phyloP scores from a whole-genome alignment of 2,888 invertebrate species.

The Drosophila leonis region DNA sequence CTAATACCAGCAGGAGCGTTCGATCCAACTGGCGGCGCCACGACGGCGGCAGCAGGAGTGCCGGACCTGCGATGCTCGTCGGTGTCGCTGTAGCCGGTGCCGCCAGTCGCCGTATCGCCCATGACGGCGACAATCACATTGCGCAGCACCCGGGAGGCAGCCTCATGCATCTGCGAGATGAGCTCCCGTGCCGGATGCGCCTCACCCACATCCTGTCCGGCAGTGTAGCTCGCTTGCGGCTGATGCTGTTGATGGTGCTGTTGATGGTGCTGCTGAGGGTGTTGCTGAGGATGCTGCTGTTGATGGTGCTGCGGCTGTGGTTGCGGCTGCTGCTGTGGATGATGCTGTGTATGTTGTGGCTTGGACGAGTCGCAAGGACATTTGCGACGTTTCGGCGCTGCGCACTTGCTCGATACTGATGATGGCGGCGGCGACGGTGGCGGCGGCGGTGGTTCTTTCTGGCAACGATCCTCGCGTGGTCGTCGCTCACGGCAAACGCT shows the following conservation, averaged over 20 bases:
- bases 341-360: neutral
- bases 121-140: constrained; percentile 47
- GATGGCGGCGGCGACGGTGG: constrained; percentile 37
- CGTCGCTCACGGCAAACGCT: constrained; percentile 55
- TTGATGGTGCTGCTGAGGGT: too few species aligned
- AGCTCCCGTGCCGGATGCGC: constrained; percentile 52
- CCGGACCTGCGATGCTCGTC: constrained; percentile 21
- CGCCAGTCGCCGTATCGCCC: constrained; percentile 18
- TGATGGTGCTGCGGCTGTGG: neutral
- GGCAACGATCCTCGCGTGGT: constrained; percentile 19
- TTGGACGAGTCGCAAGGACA: constrained; percentile 59
- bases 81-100: neutral
- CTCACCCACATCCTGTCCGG: constrained; percentile 15
- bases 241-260: neutral
- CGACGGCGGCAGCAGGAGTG: neutral
- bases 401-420: neutral
- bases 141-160: constrained; percentile 55
- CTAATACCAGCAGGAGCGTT: neutral
- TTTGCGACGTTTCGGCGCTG: constrained; percentile 20
- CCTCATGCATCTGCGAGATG: constrained; percentile 51
- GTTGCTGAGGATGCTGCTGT: neutral
- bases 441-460: constrained; percentile 42
- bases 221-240: neutral
- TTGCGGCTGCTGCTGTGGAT: neutral
- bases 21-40: neutral